A percentile compares a stretch with the other conserved stretches of the same genome.
phyloP scores from a whole-genome alignment of 2,797 vertebrate genomes.

The Cyclopterus lumpus region DNA sequence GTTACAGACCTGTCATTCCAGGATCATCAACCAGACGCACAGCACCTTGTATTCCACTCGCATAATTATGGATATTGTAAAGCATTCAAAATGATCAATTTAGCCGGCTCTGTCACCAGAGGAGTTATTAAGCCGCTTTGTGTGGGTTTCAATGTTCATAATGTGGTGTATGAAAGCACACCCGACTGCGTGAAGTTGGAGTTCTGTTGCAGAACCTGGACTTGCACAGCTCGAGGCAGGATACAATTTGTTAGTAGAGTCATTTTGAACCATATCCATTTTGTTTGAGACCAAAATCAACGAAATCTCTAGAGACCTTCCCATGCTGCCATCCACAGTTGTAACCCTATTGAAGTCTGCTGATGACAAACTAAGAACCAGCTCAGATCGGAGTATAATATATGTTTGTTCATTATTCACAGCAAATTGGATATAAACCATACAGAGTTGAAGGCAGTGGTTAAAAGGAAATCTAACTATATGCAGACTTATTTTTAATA shows the following conservation, averaged over 20 bases:
- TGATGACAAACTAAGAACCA: not conserved
- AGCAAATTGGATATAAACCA: not conserved
- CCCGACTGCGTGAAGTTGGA: slow-evolving; percentile 60
- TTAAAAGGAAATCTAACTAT: slow-evolving; percentile 22
- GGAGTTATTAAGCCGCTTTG: slow-evolving; percentile 82
- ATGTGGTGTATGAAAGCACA: slow-evolving; percentile 66
- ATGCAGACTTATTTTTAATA: slow-evolving; percentile 40
- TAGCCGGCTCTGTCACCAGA: slow-evolving; percentile 72
- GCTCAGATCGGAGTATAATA: not conserved
- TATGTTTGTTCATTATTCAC: slow-evolving; percentile 4
- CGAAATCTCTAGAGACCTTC: slow-evolving; percentile 3
- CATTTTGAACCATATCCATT: slow-evolving; percentile 34
- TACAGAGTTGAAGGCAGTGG: not conserved
- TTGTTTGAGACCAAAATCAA: slow-evolving; percentile 32
- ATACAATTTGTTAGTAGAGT: slow-evolving; percentile 34
- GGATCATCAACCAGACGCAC: slow-evolving; percentile 79
- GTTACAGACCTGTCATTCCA: slow-evolving; percentile 79
- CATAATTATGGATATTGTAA: slow-evolving; percentile 83
- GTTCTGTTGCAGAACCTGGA: slow-evolving; percentile 53
- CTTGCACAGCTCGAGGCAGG: slow-evolving; percentile 47
- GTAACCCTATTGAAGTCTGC: slow-evolving; percentile 1
- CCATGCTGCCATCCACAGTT: not conserved
- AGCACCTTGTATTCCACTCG: slow-evolving; percentile 76
- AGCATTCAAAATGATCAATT: slow-evolving; percentile 80
- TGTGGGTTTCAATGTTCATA: slow-evolving; percentile 80